Evolutionary conservation across 2,888 invertebrate genomes (phyloP), one percentile per base, ranked within the genome.

Genomic region (Synergus gifuensis): DNA sequence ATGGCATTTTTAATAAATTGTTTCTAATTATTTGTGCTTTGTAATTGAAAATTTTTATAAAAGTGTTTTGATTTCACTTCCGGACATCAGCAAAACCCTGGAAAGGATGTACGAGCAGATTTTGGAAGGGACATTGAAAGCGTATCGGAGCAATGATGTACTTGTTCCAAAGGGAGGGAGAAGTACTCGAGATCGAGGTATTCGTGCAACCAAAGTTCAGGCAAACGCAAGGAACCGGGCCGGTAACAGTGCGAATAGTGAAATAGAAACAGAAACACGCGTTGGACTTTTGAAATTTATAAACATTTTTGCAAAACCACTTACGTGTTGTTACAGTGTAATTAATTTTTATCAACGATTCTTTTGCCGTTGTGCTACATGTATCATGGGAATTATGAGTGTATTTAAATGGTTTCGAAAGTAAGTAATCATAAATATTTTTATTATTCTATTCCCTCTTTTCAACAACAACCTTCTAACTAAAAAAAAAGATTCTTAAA

Each of bases 391-490:
- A 62, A 88, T 90, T 82, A 89, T 88, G 87, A 88, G 89, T 76
- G 87, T 90, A 81, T 87, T 89, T 80, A 90, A 88, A 77, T 90
- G 90, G 89, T 85, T 90, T 40, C 86, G 86, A 86, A 89, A 89
- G 90, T 90, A 86, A 90, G 90, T 89, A 22, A 49, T 28, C 49
- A 73, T 0, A 14, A 22, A 69, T 28, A 22, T 28, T 22, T 2
- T 4, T 4, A 8, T 60, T 36, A 36, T 36, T 36, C 5, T 12
- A 58, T 12, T 11, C 54, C n/a, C 12, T 12, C 22, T 22, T 22
- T 22, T 18, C 4, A 22, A 60, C 4, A 60, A 60, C 60, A 60
- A 22, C 9, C 18, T 11, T 18, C 49, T 49, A 49, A 16, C 16
- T 16, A 49, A 49, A 4, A 49, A 49, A 49, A 5, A 49, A 5